Conservation (phyloP, 1,140 invertebrate species). For the Oncopodura yosiiana region DNA sequence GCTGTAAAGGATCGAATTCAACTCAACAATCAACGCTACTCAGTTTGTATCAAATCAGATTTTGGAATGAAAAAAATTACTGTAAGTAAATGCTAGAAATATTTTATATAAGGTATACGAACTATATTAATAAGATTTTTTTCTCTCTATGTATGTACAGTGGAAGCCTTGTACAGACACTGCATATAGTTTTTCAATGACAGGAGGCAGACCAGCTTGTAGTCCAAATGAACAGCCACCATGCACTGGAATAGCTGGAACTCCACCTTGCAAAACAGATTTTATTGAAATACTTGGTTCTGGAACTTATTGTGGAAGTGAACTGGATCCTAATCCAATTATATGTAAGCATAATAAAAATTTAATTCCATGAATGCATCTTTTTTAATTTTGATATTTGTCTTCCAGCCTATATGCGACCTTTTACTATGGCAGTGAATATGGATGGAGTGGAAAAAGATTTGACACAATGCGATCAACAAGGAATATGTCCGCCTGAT, state of each 20-base stretch:
- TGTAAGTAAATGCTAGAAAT: no score
- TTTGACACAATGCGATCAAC: neutral
- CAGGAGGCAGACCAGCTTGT: constrained; percentile 4
- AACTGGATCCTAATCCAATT: constrained; percentile 1
- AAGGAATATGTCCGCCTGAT: neutral
- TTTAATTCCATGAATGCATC: neutral
- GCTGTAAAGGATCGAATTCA: constrained; percentile 15
- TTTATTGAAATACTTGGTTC: constrained; percentile 21
- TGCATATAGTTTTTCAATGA: constrained; percentile 14
- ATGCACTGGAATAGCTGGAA: neutral
- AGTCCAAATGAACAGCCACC: neutral
- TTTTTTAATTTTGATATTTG: constrained; percentile 1
- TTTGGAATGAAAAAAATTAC: constrained; percentile 25
- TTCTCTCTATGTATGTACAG: constrained; percentile 1
- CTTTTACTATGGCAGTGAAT: constrained; percentile 23
- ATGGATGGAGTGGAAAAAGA: constrained; percentile 10
- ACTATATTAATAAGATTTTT: no score
- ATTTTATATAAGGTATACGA: neutral
- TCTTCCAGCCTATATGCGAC: constrained; percentile 14
- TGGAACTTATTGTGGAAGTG: constrained; percentile 23
- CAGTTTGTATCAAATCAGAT: constrained; percentile 9
- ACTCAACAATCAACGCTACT: constrained; percentile 27
- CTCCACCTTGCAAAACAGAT: constrained; percentile 1
- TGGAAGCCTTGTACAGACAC: constrained; percentile 16
- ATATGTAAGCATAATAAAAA: constrained; percentile 5